Evolutionary conservation across 2,797 vertebrate species (phyloP).

Genomic region (Alcedo quadribrachys): DNA sequence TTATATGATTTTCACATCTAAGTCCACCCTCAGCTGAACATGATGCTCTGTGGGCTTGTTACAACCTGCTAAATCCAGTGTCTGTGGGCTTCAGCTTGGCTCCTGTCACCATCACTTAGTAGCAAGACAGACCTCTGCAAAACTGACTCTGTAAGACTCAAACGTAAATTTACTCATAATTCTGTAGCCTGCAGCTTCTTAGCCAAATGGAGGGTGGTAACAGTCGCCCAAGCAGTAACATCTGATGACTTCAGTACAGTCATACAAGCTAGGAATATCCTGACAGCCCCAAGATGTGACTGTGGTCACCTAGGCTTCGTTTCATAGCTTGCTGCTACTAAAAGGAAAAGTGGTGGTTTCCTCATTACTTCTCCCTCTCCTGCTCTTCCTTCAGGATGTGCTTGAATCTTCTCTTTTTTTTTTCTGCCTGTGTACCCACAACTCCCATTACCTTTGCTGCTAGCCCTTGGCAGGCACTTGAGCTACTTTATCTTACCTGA

Average conservation of each 20-base stretch:
- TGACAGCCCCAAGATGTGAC: background rate
- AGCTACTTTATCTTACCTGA: background rate
- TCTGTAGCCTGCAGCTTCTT: background rate
- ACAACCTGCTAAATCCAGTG: accelerated
- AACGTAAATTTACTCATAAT: background rate
- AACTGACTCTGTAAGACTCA: background rate
- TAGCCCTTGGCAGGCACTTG: background rate
- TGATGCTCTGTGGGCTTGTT: background rate
- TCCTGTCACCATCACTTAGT: background rate
- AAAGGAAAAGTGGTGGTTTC: background rate
- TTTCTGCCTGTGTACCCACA: background rate
- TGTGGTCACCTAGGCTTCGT: background rate
- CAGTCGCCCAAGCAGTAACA: background rate
- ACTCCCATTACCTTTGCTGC: background rate
- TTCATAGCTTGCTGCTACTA: background rate
- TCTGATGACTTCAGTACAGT: background rate
- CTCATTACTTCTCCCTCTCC: background rate
- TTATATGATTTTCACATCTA: background rate
- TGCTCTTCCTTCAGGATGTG: background rate
- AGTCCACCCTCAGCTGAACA: background rate
- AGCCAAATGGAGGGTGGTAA: background rate
- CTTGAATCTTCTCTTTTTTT: background rate
- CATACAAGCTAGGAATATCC: background rate
- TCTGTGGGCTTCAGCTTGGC: background rate
- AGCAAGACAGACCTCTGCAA: background rate